phyloP scores from a whole-genome alignment of 1,140 invertebrate species.

The Diabrotica undecimpunctata region DNA sequence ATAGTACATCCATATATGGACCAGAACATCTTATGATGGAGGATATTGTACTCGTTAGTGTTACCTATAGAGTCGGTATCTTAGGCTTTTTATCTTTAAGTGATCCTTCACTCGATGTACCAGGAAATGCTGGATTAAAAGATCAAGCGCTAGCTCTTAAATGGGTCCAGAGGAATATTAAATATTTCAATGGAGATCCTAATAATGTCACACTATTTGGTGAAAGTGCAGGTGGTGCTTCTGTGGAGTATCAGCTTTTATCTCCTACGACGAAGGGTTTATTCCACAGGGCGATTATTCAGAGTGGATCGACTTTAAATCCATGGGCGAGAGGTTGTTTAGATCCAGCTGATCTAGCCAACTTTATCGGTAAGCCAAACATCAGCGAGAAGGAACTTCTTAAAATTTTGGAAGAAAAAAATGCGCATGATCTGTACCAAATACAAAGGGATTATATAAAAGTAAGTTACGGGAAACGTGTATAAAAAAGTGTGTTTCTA shows the following conservation, averaged over 20 bases:
- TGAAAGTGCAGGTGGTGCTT: slow-evolving; percentile 51
- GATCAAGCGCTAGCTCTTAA: slow-evolving; percentile 57
- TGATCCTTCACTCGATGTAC: slow-evolving; percentile 46
- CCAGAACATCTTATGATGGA: slow-evolving; percentile 24
- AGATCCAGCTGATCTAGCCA: neutral
- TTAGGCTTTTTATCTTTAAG: slow-evolving; percentile 24
- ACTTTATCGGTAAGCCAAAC: too few species aligned
- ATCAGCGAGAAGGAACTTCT: too few species aligned
- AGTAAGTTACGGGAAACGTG: too few species aligned
- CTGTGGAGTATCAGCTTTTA: slow-evolving; percentile 39
- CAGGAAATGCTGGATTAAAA: slow-evolving; percentile 61
- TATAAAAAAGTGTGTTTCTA: too few species aligned
- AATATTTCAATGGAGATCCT: slow-evolving; percentile 51
- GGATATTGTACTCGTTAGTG: slow-evolving; percentile 23
- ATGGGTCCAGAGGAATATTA: slow-evolving; percentile 57
- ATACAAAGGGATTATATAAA: too few species aligned
- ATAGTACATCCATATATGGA: slow-evolving; percentile 19
- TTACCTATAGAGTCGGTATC: slow-evolving; percentile 28
- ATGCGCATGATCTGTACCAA: too few species aligned
- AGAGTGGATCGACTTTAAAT: neutral
- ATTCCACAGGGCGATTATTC: slow-evolving; percentile 3
- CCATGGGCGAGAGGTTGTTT: neutral
- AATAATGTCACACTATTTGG: slow-evolving; percentile 51
- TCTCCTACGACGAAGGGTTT: slow-evolving; percentile 41
- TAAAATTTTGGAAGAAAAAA: too few species aligned